Evolutionary conservation across 2,113 vertebrate genomes (phyloP).

Genomic region (Hippocampus comes): DNA sequence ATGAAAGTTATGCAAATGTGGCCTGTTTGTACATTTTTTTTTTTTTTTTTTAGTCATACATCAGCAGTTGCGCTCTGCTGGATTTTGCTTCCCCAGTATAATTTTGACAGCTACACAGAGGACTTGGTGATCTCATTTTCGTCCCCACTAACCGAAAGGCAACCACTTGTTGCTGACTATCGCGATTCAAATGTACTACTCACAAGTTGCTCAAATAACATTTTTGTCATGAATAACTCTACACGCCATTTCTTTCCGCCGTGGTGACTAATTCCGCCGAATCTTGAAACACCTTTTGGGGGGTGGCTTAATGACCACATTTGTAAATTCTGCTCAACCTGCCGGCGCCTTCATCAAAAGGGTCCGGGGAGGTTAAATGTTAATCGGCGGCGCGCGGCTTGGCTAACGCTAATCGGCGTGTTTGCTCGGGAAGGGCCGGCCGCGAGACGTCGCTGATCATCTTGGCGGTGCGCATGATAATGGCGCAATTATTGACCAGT

Average conservation of each 20-base stretch:
- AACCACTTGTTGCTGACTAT: neutral
- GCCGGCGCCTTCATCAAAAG: constrained; percentile 22
- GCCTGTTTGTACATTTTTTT: constrained; percentile 69
- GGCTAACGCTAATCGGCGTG: constrained; percentile 58
- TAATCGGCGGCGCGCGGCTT: constrained; percentile 69
- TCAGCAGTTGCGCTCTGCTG: constrained; percentile 35
- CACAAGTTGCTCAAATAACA: neutral
- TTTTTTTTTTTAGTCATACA: constrained; percentile 46
- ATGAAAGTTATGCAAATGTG: constrained; percentile 76
- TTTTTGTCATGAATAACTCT: neutral
- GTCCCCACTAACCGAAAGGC: too few species aligned
- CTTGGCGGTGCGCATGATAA: constrained; percentile 75
- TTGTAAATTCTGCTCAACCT: constrained; percentile 48
- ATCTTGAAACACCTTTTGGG: constrained; percentile 16
- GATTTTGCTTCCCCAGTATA: constrained; percentile 33
- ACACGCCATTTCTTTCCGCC: constrained; percentile 19
- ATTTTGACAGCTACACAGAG: constrained; percentile 32
- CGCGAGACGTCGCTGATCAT: constrained; percentile 70
- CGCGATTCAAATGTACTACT: too few species aligned
- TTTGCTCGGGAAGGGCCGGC: constrained; percentile 58
- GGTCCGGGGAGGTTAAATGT: constrained; percentile 69
- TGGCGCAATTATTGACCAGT: constrained; percentile 70
- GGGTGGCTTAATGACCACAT: constrained; percentile 41
- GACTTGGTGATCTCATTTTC: neutral
- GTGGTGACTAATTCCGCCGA: constrained; percentile 20